phyloP scores from a whole-genome alignment of 2,888 invertebrate species.

The Campoletis raptor region DNA sequence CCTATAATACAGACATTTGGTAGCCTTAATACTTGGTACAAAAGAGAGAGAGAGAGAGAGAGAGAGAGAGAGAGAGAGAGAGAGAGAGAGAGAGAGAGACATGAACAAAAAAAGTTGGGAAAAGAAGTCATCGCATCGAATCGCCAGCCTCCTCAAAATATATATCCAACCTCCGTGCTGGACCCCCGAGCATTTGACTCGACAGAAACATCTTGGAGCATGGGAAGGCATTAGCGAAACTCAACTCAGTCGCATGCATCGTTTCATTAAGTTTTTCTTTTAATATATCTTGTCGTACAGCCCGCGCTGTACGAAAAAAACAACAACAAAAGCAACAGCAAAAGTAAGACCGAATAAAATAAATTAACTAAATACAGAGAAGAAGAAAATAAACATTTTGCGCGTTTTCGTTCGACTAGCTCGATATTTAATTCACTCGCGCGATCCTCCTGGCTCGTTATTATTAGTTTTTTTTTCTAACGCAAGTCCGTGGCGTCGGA shows the following conservation, averaged over 20 bases:
- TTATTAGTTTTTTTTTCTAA: constrained; percentile 80
- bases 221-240: constrained; percentile 68
- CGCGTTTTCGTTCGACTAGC: no score
- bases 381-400: constrained; percentile 24
- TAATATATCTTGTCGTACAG: no score
- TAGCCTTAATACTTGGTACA: not conserved
- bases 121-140: not conserved
- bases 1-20: not conserved
- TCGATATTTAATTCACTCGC: no score
- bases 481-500: constrained; percentile 77
- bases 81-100: no score
- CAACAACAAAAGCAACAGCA: no score
- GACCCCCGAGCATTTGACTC: constrained; percentile 9
- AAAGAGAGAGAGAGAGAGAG: no score
- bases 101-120: not conserved
- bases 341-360: no score
- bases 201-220: not conserved
- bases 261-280: no score
- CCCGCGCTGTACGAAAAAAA: no score
- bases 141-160: constrained; percentile 16
- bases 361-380: no score
- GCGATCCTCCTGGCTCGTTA: constrained; percentile 64
- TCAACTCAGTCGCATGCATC: no score
- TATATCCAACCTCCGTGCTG: constrained; percentile 8
- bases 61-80: no score